Conservation (phyloP, 2,888 invertebrate genomes). For the Drosophila multiciliata region DNA sequence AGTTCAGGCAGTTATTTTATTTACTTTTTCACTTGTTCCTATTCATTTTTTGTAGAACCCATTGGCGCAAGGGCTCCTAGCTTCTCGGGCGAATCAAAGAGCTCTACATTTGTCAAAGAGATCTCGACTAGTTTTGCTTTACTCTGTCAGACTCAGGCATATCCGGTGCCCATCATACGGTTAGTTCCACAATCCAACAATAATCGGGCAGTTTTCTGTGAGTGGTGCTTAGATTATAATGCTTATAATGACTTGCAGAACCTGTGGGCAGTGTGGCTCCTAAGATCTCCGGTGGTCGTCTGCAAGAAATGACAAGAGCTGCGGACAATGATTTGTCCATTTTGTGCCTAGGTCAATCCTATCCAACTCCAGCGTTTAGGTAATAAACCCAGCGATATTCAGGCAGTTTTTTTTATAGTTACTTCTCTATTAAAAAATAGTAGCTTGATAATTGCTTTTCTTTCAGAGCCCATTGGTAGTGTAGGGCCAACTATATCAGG, state of each 20-base stretch:
- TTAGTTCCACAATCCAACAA: conserved; percentile 80
- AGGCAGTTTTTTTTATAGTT: conserved; percentile 39
- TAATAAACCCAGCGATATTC: conserved; percentile 67
- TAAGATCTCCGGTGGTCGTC: conserved; percentile 85
- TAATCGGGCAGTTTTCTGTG: conserved; percentile 57
- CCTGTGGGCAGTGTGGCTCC: conserved; percentile 86
- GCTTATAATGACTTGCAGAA: conserved; percentile 77
- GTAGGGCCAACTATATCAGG: conserved; percentile 88
- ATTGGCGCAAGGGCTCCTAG: conserved; percentile 87
- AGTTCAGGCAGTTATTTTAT: conserved; percentile 26
- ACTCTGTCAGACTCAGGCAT: conserved; percentile 89
- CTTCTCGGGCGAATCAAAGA: conserved; percentile 87
- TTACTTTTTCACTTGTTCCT: background rate
- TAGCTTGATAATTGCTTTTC: background rate
- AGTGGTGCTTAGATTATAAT: background rate
- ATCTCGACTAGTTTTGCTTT: conserved; percentile 86
- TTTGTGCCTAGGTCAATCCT: conserved; percentile 87
- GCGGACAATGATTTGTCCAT: conserved; percentile 77
- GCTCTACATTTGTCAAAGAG: conserved; percentile 86
- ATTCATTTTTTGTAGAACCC: conserved; percentile 85
- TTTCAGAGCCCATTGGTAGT: conserved; percentile 89
- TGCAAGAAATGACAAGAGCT: conserved; percentile 85
- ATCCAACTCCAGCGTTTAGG: conserved; percentile 87
- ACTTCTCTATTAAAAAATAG: background rate
- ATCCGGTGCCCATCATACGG: conserved; percentile 90